phyloP scores from a whole-genome alignment of 2,888 invertebrate genomes.

The Drosophila testacea region DNA sequence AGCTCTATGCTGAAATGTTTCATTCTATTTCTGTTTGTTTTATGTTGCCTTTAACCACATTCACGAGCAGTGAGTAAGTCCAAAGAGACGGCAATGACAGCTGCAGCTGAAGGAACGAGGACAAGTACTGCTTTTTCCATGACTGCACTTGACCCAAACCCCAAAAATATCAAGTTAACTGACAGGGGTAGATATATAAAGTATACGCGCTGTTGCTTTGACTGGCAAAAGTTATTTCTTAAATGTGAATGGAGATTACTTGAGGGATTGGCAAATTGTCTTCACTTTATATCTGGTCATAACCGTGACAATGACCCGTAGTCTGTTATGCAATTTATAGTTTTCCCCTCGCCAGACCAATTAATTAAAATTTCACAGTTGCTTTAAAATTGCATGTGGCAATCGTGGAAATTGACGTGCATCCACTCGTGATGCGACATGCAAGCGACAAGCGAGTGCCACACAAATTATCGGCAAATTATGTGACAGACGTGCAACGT shows the following conservation, averaged over 20 bases:
- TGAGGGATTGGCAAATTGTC: constrained; percentile 13
- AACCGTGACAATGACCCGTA: constrained; percentile 52
- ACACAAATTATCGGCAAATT: constrained; percentile 55
- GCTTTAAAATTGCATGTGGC: constrained; percentile 31
- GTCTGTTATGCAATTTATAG: background rate
- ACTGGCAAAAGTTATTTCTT: constrained; percentile 3
- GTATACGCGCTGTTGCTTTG: constrained; percentile 35
- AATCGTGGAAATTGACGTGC: constrained; percentile 16
- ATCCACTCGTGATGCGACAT: constrained; percentile 18
- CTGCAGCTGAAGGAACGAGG: constrained; percentile 36
- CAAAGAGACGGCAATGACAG: constrained; percentile 14
- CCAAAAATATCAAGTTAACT: constrained; percentile 32
- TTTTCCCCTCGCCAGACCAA: constrained; percentile 24
- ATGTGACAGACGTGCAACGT: constrained; percentile 42
- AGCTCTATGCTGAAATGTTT: background rate
- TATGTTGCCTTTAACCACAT: constrained; percentile 39
- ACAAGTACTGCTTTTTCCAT: constrained; percentile 36
- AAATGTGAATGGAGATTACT: constrained; percentile 1
- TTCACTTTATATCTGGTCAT: constrained; percentile 12
- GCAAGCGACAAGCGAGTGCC: constrained; percentile 35
- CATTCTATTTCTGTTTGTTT: constrained; percentile 11
- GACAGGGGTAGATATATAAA: constrained; percentile 14
- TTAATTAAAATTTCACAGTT: constrained; percentile 49
- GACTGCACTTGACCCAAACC: constrained; percentile 67
- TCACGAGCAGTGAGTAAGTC: constrained; percentile 19